Base-by-base conservation (phyloP, 2,888 invertebrate species). In the Iphiclides podalirius region DNA sequence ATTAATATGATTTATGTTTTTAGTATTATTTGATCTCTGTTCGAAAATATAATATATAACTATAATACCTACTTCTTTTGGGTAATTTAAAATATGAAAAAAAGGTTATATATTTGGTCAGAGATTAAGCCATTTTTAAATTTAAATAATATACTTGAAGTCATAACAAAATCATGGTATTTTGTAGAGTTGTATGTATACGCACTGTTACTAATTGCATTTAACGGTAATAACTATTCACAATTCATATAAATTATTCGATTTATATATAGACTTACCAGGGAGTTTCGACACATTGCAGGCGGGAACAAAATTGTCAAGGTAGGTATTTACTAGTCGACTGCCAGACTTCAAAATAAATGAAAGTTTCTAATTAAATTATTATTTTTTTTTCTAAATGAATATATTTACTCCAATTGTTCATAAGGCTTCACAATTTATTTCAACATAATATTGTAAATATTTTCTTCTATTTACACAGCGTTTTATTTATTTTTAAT, bases 361-460 rank as follows among this genome's bases (percentile, higher is more conserved):
- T 31, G 11, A 16, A 31, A 31, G 16, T 16, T n/a, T 16, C 16
- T 4, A 16, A 16, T 16, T 20, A 20, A 20, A n/a, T n/a, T n/a
- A n/a, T n/a, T n/a, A n/a, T n/a, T 20, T 20, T 31, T 31, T 31
- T 1, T 1, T 11, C n/a, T 2, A 31, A 31, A 11, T 6, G n/a
- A n/a, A 12, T 31, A 11, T 31, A 31, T 31, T 31, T 11, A 31
- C 11, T 31, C 11, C 31, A 31, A 12, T 31, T 31, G 31, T 31
- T n/a, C 9, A 11, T 11, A 31, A 2, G 31, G n/a, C 31, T 4
- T 39, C 11, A 31, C n/a, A 4, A 28, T 4, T 23, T 1, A 11
- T n/a, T n/a, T 36, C 26, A 36, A 42, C 23, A n/a, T 6, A n/a
- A 28, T 33, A 38, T 38, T 38, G 46, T 46, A 39, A 39, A 39